A percentile compares a stretch with the other conserved stretches of the same genome.
Conservation (phyloP, 37 sponge, comb jelly and placozoan species). For the Chondrosia reniformis region DNA sequence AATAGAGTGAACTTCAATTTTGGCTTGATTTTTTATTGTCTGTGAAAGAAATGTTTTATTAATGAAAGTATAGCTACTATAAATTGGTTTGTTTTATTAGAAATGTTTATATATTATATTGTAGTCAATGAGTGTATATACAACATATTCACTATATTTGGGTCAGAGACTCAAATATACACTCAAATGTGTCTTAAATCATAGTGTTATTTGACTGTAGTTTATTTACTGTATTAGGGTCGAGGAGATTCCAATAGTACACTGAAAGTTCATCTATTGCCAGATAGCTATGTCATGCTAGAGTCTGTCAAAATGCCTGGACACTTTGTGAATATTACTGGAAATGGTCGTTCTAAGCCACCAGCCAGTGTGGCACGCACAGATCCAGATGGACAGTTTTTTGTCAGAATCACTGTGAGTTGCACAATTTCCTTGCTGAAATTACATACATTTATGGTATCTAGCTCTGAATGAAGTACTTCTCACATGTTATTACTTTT, state of each 20-base stretch:
- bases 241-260: constrained; percentile 24
- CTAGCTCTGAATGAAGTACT: not conserved
- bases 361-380: constrained; percentile 14
- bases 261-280: constrained; percentile 23
- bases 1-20: no score
- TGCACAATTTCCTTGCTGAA: not conserved
- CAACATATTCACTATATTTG: no score
- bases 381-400: constrained; percentile 54
- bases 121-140: no score
- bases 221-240: not conserved
- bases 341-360: constrained; percentile 18
- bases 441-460: not conserved
- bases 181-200: not conserved
- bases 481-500: no score
- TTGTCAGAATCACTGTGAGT: constrained; percentile 49
- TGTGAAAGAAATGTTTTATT: no score
- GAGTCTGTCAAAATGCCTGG: constrained; percentile 36
- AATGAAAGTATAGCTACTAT: no score
- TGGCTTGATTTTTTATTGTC: no score
- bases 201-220: not conserved
- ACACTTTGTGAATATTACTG: constrained; percentile 22
- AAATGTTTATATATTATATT: no score
- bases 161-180: no score
- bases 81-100: no score
- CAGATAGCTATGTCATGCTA: constrained; percentile 63